These are phyloP conservation scores for Astyanax mexicanus DNA, from an alignment of 2,797 vertebrate species.

Conservation along the genomic window DNA sequence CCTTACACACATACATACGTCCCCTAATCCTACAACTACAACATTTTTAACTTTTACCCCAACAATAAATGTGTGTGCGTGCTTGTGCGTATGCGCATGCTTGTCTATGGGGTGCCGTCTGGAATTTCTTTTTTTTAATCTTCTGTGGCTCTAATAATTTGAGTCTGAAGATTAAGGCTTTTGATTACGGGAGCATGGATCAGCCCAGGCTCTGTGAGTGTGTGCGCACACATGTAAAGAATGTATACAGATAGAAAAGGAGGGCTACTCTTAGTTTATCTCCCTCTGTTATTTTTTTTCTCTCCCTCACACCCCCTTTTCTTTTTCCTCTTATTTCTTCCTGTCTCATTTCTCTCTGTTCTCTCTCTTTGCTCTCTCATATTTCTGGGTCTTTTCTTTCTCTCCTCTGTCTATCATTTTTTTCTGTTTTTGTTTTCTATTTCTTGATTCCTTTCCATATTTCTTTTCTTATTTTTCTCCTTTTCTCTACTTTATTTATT, in stretches of 20 bases:
- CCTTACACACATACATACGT: not conserved
- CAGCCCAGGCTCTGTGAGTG: constrained; percentile 18
- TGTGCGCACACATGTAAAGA: not conserved
- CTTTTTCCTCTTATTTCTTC: too few relatives aligned
- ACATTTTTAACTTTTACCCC: not conserved
- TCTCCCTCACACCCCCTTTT: too few relatives aligned
- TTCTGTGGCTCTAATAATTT: constrained; percentile 41
- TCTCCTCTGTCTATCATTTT: too few relatives aligned
- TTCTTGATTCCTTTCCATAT: not conserved
- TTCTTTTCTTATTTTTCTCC: not conserved
- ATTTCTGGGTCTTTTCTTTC: too few relatives aligned
- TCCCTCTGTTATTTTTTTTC: not conserved
- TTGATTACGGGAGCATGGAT: constrained; percentile 50
- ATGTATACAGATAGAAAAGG: constrained; percentile 15
- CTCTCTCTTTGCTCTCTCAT: constrained; percentile 7
- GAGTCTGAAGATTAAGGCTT: constrained; percentile 55
- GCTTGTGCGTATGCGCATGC: not conserved
- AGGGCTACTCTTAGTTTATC: not conserved
- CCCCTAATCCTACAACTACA: not conserved
- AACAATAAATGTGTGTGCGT: not conserved
- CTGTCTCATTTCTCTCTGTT: not conserved
- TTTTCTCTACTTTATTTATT: too few relatives aligned
- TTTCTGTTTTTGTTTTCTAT: too few relatives aligned
- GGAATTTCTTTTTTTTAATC: constrained; percentile 55
- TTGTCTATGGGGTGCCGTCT: constrained; percentile 21